phyloP scores from a whole-genome alignment of 2,888 invertebrate species.

The Ephialtes manifestator region DNA sequence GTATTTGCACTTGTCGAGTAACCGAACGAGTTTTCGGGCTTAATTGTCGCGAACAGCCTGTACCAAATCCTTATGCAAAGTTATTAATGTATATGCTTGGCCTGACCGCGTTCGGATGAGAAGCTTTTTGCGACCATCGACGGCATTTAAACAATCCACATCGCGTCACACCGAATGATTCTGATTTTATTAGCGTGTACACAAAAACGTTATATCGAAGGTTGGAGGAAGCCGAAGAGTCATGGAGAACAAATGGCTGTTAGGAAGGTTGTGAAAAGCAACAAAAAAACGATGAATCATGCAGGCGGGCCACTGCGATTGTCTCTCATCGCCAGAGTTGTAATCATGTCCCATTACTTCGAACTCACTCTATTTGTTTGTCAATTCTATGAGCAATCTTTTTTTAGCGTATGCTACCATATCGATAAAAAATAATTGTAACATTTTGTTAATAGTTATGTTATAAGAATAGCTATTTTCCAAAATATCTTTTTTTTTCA shows the following conservation, averaged over 20 bases:
- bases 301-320: constrained; percentile 48
- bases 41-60: constrained; percentile 48
- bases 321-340: constrained; percentile 1
- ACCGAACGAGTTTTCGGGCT: constrained; percentile 34
- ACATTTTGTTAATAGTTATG: no score
- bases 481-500: no score
- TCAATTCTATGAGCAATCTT: no score
- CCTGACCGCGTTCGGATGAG: not conserved
- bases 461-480: no score
- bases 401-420: no score
- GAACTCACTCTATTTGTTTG: no score
- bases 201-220: constrained; percentile 44
- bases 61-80: constrained; percentile 63
- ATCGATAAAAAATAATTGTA: no score
- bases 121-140: constrained; percentile 14
- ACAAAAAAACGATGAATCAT: constrained; percentile 47
- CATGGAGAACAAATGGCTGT: constrained; percentile 28
- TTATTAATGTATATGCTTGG: constrained; percentile 25
- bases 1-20: not conserved
- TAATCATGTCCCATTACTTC: no score
- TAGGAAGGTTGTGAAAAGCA: constrained; percentile 22
- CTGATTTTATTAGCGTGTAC: constrained; percentile 41
- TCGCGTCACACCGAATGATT: constrained; percentile 38
- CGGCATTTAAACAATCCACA: constrained; percentile 43
- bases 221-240: constrained; percentile 17